These are phyloP conservation scores for Acromyrmex echinatior DNA, from an alignment of 1,140 invertebrate genomes.

Conservation along the genomic window DNA sequence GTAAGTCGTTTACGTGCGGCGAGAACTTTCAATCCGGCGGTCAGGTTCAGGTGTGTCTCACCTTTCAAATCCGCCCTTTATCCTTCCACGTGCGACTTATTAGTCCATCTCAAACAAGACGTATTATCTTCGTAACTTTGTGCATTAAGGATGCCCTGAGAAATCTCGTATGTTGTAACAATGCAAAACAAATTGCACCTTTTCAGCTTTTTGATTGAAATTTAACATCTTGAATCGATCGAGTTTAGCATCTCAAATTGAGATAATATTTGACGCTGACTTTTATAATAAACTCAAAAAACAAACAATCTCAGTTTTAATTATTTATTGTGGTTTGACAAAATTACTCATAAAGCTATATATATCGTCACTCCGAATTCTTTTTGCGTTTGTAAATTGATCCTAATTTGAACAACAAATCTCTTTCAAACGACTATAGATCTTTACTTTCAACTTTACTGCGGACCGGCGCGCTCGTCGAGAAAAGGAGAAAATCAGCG, in stretches of 20 bases:
- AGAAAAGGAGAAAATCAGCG: slow-evolving; percentile 28
- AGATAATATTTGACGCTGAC: background rate
- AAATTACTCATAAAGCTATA: background rate
- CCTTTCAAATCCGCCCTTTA: slow-evolving; percentile 26
- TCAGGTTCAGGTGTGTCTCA: slow-evolving; percentile 65
- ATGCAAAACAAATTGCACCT: background rate
- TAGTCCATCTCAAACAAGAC: slow-evolving; percentile 18
- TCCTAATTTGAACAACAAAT: slow-evolving; percentile 12
- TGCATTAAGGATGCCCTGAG: background rate
- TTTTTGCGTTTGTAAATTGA: slow-evolving; percentile 18
- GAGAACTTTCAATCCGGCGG: slow-evolving; percentile 76
- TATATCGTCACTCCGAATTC: background rate
- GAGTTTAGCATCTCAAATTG: background rate
- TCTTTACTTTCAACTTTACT: slow-evolving; percentile 26
- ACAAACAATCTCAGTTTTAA: background rate
- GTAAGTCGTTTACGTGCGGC: slow-evolving; percentile 76
- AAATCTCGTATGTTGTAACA: background rate
- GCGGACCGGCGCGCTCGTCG: background rate
- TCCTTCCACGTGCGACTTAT: slow-evolving; percentile 1
- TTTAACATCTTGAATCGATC: background rate
- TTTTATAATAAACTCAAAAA: background rate
- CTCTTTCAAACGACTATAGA: slow-evolving; percentile 57
- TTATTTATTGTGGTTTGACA: background rate
- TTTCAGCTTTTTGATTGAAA: too few relatives aligned
- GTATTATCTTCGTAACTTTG: slow-evolving; percentile 11